phyloP scores from a whole-genome alignment of 2,113 vertebrate species.

The Hoplias malabaricus region DNA sequence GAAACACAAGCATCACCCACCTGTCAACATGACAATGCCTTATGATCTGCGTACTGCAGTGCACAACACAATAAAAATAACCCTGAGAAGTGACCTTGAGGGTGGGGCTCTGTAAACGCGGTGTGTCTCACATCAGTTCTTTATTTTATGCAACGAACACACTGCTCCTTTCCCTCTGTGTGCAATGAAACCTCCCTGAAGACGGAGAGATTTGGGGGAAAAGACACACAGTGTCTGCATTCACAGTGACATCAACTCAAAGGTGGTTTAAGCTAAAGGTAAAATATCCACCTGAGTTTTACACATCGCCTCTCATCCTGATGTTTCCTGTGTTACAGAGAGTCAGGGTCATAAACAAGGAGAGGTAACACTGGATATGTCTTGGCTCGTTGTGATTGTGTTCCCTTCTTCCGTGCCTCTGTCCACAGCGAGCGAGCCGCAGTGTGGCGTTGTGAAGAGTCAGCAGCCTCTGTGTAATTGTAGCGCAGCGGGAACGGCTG shows the following conservation, averaged over 20 bases:
- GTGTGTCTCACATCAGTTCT: too few species aligned
- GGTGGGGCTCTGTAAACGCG: too few species aligned
- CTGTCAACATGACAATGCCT: too few species aligned
- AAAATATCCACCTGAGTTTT: background rate
- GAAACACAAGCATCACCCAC: too few species aligned
- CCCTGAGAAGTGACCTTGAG: too few species aligned
- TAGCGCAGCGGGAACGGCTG: background rate
- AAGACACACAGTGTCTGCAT: background rate
- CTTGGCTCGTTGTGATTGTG: background rate
- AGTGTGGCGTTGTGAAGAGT: background rate
- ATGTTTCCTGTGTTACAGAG: background rate
- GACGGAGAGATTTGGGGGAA: too few species aligned
- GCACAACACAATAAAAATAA: too few species aligned
- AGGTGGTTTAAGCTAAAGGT: background rate
- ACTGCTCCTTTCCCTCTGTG: too few species aligned
- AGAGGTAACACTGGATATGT: background rate
- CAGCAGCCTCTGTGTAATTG: slow-evolving; percentile 8
- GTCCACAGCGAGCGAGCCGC: background rate
- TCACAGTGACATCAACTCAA: background rate
- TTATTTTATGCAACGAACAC: too few species aligned
- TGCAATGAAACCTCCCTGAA: too few species aligned
- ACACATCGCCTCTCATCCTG: background rate
- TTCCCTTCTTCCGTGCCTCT: background rate
- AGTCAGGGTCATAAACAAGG: background rate
- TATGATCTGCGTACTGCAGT: too few species aligned